phyloP scores from a whole-genome alignment of 2,888 invertebrate species.

The Caenorhabditis macrosperma region DNA sequence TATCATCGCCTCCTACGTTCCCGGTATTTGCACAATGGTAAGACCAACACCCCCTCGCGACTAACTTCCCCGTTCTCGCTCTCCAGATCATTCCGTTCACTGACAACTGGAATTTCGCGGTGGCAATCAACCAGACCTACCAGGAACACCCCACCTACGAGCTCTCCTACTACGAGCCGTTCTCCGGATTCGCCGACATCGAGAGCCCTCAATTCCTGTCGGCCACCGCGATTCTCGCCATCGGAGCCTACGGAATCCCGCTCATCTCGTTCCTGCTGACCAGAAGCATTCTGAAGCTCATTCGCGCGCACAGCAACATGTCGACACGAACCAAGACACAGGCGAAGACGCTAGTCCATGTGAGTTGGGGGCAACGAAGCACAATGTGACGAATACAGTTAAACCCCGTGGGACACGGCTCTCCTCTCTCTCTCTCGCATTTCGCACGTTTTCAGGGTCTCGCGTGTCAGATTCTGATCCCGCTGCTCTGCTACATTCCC shows the following conservation, averaged over 20 bases:
- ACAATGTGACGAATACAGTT: not conserved
- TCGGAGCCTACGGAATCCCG: slow-evolving; percentile 56
- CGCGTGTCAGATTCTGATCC: slow-evolving; percentile 50
- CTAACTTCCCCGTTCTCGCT: not conserved
- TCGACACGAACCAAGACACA: slow-evolving; percentile 53
- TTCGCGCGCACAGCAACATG: slow-evolving; percentile 50
- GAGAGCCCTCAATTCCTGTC: slow-evolving; percentile 41
- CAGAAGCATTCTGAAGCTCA: slow-evolving; percentile 47
- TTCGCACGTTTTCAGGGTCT: slow-evolving; percentile 45
- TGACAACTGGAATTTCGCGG: slow-evolving; percentile 47
- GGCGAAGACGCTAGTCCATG: slow-evolving; percentile 51
- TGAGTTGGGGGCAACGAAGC: slow-evolving; percentile 19
- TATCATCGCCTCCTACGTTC: slow-evolving; percentile 25
- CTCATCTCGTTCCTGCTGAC: slow-evolving; percentile 36
- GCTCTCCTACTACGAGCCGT: slow-evolving; percentile 41
- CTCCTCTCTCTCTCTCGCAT: not conserved
- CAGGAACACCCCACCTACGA: slow-evolving; percentile 52
- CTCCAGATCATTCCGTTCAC: slow-evolving; percentile 58
- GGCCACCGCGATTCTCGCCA: slow-evolving; percentile 43
- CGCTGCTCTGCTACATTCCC: slow-evolving; percentile 50
- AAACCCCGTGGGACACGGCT: slow-evolving; percentile 2
- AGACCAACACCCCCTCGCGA: not conserved
- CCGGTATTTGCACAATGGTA: slow-evolving; percentile 35
- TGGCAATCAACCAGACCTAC: slow-evolving; percentile 37
- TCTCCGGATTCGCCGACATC: slow-evolving; percentile 46